These are phyloP conservation scores for Dicaeum eximium DNA, from an alignment of 2,113 vertebrate species.

Conservation along the genomic window DNA sequence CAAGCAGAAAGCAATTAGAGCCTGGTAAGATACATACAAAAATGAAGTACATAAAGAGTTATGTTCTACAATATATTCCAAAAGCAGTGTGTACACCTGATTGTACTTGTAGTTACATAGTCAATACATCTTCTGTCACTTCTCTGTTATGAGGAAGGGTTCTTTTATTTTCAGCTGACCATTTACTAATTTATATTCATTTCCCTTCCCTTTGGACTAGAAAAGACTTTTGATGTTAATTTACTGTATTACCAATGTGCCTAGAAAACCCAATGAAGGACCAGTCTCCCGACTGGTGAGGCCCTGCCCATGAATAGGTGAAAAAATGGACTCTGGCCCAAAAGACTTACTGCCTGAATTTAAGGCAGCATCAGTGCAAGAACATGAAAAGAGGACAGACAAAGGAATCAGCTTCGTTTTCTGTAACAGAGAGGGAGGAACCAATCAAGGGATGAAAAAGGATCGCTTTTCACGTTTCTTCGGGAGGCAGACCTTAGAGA, in stretches of 20 bases:
- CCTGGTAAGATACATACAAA: not conserved
- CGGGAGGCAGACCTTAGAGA: not conserved
- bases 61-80: not conserved
- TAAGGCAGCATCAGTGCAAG: not conserved
- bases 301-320: fast-evolving
- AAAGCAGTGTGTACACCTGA: not conserved
- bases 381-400: not conserved
- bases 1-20: not conserved
- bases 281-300: fast-evolving
- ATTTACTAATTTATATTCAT: not conserved
- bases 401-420: not conserved
- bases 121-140: not conserved
- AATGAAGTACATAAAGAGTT: not conserved
- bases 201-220: not conserved
- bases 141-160: not conserved
- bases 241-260: not conserved
- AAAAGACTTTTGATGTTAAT: not conserved
- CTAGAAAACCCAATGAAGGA: not conserved
- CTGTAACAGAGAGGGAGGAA: not conserved
- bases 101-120: not conserved
- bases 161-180: not conserved
- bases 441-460: not conserved
- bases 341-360: not conserved
- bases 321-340: not conserved
- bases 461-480: not conserved